A percentile compares a stretch with the other conserved stretches of the same genome.
Evolutionary conservation across 2,113 vertebrate species (phyloP).

Genomic region (Lophotis ruficrista): DNA sequence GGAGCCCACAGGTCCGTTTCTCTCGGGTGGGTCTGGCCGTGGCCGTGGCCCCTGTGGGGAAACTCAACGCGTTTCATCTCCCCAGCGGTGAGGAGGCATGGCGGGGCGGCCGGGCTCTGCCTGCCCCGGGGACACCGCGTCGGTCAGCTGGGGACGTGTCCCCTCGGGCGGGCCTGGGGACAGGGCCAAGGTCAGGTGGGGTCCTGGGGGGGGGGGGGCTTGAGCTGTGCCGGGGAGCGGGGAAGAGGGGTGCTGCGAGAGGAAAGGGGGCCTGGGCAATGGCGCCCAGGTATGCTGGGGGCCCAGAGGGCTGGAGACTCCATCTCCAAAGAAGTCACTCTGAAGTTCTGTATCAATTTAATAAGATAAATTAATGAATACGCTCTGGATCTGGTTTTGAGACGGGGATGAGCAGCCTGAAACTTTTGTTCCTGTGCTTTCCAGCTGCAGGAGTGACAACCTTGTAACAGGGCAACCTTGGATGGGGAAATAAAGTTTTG

Average conservation of each 20-base stretch:
- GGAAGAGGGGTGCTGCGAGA: too few relatives aligned
- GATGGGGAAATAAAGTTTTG: neutral
- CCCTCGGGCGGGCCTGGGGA: rapidly evolving
- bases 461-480: rapidly evolving
- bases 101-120: rapidly evolving
- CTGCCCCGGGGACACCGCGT: rapidly evolving
- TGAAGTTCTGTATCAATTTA: neutral
- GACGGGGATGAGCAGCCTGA: neutral
- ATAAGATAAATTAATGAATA: rapidly evolving
- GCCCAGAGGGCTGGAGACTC: too few relatives aligned
- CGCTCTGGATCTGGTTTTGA: rapidly evolving
- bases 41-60: rapidly evolving
- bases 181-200: rapidly evolving
- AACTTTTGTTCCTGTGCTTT: neutral
- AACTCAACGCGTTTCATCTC: neutral
- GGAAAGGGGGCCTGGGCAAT: rapidly evolving
- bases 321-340: rapidly evolving
- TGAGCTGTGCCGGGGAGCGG: rapidly evolving
- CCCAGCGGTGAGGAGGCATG: neutral
- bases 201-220: too few relatives aligned
- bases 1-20: too few relatives aligned
- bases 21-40: rapidly evolving
- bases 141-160: rapidly evolving
- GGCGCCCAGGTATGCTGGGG: rapidly evolving
- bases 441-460: neutral